phyloP scores from a whole-genome alignment of 2,113 vertebrate genomes.

The Gallinago media region DNA sequence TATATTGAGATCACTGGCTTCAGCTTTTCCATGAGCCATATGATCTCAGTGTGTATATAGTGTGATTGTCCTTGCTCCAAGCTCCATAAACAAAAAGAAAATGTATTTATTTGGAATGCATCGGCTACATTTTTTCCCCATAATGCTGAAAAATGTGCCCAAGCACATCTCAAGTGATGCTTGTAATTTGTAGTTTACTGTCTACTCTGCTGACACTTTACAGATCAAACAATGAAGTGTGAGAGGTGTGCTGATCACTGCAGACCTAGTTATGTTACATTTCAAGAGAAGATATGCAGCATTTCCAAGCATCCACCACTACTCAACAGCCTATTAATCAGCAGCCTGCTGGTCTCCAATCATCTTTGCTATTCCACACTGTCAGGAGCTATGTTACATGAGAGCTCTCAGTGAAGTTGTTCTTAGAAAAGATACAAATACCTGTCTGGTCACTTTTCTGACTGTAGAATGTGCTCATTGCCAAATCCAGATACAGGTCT shows the following conservation, averaged over 20 bases:
- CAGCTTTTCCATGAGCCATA: background rate
- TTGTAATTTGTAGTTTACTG: background rate
- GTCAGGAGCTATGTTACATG: background rate
- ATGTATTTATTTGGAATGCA: background rate
- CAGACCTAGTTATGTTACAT: background rate
- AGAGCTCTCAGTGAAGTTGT: slow-evolving; percentile 7
- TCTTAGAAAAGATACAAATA: background rate
- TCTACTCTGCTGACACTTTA: background rate
- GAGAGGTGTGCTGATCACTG: background rate
- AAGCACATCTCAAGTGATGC: background rate
- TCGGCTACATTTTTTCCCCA: background rate
- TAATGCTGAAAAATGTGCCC: background rate
- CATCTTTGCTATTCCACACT: background rate
- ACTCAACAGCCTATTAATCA: slow-evolving; percentile 54
- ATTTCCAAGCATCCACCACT: background rate
- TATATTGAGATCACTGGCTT: background rate
- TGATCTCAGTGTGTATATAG: background rate
- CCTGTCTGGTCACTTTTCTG: background rate
- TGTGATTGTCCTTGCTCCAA: background rate
- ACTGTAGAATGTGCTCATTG: background rate
- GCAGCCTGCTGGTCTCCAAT: background rate
- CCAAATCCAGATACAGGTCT: background rate
- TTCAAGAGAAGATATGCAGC: background rate
- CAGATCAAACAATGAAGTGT: background rate
- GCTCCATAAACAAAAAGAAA: background rate